These are phyloP conservation scores for Orientallactaga sibirica DNA, from an alignment of 2,797 vertebrate genomes.

Conservation along the genomic window DNA sequence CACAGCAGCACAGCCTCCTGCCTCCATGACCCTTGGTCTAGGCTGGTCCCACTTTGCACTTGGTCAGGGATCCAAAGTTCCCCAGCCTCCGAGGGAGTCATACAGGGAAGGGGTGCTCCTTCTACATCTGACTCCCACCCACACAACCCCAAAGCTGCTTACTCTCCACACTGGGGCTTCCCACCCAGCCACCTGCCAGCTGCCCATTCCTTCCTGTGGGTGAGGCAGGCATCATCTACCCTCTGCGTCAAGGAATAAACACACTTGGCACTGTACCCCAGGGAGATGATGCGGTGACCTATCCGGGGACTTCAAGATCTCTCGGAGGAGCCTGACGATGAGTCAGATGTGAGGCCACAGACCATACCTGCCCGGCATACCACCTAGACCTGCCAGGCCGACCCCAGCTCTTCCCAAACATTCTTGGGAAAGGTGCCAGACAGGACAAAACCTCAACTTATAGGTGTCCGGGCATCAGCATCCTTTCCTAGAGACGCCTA, in stretches of 20 bases:
- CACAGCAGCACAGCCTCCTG: not conserved
- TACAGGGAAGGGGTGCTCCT: fast-evolving
- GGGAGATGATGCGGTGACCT: fast-evolving
- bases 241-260: not conserved
- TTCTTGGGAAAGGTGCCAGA: not conserved
- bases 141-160: not conserved
- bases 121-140: too few relatives aligned
- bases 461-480: not conserved
- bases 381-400: fast-evolving
- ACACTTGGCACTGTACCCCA: not conserved
- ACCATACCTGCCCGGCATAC: not conserved
- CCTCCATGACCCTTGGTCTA: not conserved
- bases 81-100: not conserved
- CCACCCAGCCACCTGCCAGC: not conserved
- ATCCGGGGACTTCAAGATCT: not conserved
- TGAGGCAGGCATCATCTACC: too few relatives aligned
- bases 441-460: fast-evolving
- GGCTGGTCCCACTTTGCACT: too few relatives aligned
- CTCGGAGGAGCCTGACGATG: not conserved
- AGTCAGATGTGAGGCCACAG: fast-evolving
- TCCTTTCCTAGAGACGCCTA: not conserved
- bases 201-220: too few relatives aligned
- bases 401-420: fast-evolving
- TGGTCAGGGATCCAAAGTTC: not conserved
- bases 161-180: not conserved